A percentile compares a stretch with the other conserved stretches of the same genome.
These are phyloP conservation scores for Hydraecia micacea DNA, from an alignment of 2,888 invertebrate species.

Conservation along the genomic window DNA sequence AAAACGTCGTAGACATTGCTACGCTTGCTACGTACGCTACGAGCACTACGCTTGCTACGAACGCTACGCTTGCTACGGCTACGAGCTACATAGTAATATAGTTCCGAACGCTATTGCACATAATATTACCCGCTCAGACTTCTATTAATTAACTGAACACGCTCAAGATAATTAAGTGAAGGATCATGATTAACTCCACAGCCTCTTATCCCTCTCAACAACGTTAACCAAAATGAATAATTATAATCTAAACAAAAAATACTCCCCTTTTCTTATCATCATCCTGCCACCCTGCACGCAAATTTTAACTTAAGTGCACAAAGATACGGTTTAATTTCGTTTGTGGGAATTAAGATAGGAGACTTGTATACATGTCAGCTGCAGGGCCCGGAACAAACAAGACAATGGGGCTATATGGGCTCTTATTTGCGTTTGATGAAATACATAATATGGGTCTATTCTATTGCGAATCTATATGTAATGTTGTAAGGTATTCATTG, in stretches of 20 bases:
- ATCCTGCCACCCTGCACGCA: not conserved
- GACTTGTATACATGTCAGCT: slow-evolving; percentile 69
- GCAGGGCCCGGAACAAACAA: slow-evolving; percentile 66
- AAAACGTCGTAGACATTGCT: slow-evolving; percentile 36
- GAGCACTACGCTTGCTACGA: slow-evolving; percentile 37
- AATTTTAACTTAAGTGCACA: slow-evolving; percentile 33
- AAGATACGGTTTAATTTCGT: slow-evolving; percentile 46
- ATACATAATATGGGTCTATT: slow-evolving; percentile 59
- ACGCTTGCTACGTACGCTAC: slow-evolving; percentile 35
- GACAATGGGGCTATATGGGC: slow-evolving; percentile 67
- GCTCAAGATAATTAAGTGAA: slow-evolving; percentile 59
- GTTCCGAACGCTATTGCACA: slow-evolving; percentile 25
- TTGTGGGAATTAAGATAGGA: slow-evolving; percentile 34
- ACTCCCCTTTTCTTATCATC: slow-evolving; percentile 61
- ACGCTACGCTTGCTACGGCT: slow-evolving; percentile 23
- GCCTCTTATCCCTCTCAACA: slow-evolving; percentile 59
- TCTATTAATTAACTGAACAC: slow-evolving; percentile 51
- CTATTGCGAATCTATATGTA: slow-evolving; percentile 32
- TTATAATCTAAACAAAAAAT: slow-evolving; percentile 68
- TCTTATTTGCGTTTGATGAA: slow-evolving; percentile 70
- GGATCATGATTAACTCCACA: slow-evolving; percentile 57
- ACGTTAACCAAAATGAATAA: slow-evolving; percentile 65
- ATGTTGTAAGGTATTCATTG: slow-evolving; percentile 37
- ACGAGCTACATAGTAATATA: slow-evolving; percentile 21
- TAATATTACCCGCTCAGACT: slow-evolving; percentile 18